These are phyloP conservation scores for Drosophila pallidifrons DNA, from an alignment of 1,140 invertebrate species.

Conservation along the genomic window DNA sequence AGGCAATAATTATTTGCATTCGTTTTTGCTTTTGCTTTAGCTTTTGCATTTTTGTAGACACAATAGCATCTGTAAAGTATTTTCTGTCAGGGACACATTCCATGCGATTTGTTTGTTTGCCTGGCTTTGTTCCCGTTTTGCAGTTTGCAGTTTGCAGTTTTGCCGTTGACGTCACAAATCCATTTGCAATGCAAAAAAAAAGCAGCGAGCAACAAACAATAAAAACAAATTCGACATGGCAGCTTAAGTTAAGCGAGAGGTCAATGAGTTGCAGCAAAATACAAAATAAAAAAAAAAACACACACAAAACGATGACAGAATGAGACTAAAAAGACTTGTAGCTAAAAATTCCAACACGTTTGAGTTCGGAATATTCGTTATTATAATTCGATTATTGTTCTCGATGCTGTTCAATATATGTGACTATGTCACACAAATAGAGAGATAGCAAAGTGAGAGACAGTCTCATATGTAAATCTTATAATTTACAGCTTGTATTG, in stretches of 20 bases:
- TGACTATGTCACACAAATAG: constrained; percentile 4
- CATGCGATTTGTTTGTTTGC: constrained; percentile 17
- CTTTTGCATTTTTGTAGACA: not conserved
- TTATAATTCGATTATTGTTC: constrained; percentile 33
- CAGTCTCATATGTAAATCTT: constrained; percentile 58
- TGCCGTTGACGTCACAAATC: constrained; percentile 56
- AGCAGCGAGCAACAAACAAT: constrained; percentile 41
- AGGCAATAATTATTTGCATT: not conserved
- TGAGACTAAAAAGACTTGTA: constrained; percentile 25
- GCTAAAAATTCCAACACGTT: constrained; percentile 46
- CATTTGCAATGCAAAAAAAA: constrained; percentile 59
- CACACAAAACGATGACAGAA: constrained; percentile 26
- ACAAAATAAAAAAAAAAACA: constrained; percentile 16
- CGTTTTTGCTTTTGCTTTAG: no score
- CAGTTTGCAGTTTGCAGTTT: constrained; percentile 2
- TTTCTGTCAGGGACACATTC: constrained; percentile 27
- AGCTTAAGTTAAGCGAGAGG: constrained; percentile 68
- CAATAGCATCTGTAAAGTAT: constrained; percentile 20
- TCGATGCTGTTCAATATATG: not conserved
- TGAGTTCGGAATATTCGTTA: constrained; percentile 22
- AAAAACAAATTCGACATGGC: constrained; percentile 51
- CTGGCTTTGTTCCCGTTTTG: constrained; percentile 4
- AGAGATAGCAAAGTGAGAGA: constrained; percentile 4
- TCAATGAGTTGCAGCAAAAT: constrained; percentile 56
- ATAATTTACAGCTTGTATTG: constrained; percentile 55